These are phyloP conservation scores for Drosophila sturtevanti DNA, from an alignment of 1,140 invertebrate species.

Conservation along the genomic window DNA sequence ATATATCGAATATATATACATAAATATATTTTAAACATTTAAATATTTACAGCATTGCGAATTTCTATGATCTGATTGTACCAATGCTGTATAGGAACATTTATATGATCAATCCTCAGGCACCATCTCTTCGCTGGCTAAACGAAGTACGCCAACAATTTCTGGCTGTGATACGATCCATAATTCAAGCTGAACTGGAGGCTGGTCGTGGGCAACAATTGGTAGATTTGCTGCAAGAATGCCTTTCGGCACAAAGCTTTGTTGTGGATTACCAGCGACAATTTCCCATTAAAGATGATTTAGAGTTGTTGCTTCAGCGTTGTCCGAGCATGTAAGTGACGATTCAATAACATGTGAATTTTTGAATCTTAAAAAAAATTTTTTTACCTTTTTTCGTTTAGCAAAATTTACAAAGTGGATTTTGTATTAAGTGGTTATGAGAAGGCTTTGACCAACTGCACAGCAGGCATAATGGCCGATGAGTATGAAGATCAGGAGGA, in stretches of 20 bases:
- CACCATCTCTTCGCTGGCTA: constrained; percentile 64
- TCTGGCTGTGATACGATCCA: constrained; percentile 80
- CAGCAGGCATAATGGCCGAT: constrained; percentile 52
- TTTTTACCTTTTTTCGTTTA: constrained; percentile 44
- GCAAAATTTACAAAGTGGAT: constrained; percentile 85
- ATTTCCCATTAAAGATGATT: constrained; percentile 86
- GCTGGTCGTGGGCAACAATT: constrained; percentile 83
- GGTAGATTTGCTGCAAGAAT: constrained; percentile 85
- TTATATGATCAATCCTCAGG: constrained; percentile 54
- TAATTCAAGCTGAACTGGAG: constrained; percentile 62
- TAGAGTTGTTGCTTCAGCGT: constrained; percentile 85
- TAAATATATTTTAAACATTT: background rate
- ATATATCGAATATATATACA: no score
- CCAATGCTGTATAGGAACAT: constrained; percentile 86
- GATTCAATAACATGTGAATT: constrained; percentile 35
- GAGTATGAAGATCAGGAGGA: constrained; percentile 25
- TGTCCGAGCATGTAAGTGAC: constrained; percentile 87
- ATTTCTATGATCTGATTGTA: constrained; percentile 86
- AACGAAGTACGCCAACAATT: constrained; percentile 84
- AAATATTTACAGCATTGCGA: constrained; percentile 84
- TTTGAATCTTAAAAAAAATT: background rate
- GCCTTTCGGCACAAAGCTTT: constrained; percentile 87
- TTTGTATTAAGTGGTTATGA: constrained; percentile 79
- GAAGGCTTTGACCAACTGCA: constrained; percentile 46
- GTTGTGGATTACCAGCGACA: constrained; percentile 88